Percentiles rank a stretch among this genome's conserved stretches.
Evolutionary conservation across 2,797 vertebrate species (phyloP).

Genomic region (Hipposideros larvatus): DNA sequence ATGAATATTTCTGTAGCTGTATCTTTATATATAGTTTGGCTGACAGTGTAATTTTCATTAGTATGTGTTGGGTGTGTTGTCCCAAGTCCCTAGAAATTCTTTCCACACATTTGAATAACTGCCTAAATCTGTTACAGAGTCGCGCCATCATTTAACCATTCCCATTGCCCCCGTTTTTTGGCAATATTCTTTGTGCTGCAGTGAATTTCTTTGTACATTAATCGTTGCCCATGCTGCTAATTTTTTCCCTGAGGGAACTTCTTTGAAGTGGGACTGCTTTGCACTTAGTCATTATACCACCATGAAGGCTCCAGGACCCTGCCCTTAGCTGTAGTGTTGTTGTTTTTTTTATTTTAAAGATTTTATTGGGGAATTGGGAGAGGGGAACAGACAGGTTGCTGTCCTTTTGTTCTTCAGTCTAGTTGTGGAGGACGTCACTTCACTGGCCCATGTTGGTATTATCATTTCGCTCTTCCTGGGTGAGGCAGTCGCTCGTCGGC

Average conservation of each 20-base stretch:
- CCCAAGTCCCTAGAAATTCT: neutral
- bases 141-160: neutral
- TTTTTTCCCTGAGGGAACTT: neutral
- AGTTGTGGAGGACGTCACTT: no score
- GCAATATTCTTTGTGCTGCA: fast-evolving
- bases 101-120: neutral
- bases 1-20: neutral
- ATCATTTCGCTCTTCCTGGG: no score
- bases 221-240: neutral
- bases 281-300: neutral
- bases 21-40: neutral
- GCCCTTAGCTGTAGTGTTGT: no score
- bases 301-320: neutral
- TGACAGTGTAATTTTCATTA: neutral
- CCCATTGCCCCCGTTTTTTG: fast-evolving
- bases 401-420: no score
- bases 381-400: no score
- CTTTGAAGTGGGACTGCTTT: neutral
- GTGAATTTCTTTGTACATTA: fast-evolving
- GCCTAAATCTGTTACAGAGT: fast-evolving
- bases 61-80: neutral
- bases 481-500: no score
- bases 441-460: no score
- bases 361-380: no score
- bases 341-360: no score